Evolutionary conservation across 2,797 vertebrate species (phyloP), one percentile per base, ranked within the genome.

Genomic region (Darevskia mixta): DNA sequence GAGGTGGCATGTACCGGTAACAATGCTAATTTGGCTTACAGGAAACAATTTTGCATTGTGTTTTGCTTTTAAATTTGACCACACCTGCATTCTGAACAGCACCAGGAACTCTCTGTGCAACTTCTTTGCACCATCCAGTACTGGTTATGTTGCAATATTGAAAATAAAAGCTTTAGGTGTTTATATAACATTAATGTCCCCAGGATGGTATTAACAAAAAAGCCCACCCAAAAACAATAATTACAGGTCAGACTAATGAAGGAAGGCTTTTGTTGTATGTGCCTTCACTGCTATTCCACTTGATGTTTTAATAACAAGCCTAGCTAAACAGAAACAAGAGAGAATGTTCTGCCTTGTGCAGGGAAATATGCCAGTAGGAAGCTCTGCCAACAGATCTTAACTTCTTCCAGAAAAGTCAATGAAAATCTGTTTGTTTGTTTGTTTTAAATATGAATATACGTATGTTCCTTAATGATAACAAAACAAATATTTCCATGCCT

Each of bases 61-160:
- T 15, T 35, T 35, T 72, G 32, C 18, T 32, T 15, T 35, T 35
- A 18, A 38, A 41, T 17, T 64, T 75, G 29, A 32, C n/a, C 64
- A 73, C 25, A 43, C 49, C 85, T 85, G 79, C 67, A 73, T 32
- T 25, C 25, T 25, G 55, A 4, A 66, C 58, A 75, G 88, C 0
- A 0, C 72, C 29, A 8, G 89, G 35, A 41, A 79, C 83, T 94
- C 83, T 88, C 82, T 89, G 67, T 87, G 82, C 79, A 86, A 89
- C 71, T 75, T 11, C 88, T 35, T 58, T 0, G 0, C 77, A 78
- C 87, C 43, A 92, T 88, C 87, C 88, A 90, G 91, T 89, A 94
- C 93, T 86, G 73, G 41, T 87, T 93, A 73, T 94, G 94, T 93
- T 94, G 92, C 87, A 94, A 91, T 61, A 66, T 43, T 81, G 67